Conservation (phyloP, 2,888 invertebrate genomes). For the Dicycla oo region DNA sequence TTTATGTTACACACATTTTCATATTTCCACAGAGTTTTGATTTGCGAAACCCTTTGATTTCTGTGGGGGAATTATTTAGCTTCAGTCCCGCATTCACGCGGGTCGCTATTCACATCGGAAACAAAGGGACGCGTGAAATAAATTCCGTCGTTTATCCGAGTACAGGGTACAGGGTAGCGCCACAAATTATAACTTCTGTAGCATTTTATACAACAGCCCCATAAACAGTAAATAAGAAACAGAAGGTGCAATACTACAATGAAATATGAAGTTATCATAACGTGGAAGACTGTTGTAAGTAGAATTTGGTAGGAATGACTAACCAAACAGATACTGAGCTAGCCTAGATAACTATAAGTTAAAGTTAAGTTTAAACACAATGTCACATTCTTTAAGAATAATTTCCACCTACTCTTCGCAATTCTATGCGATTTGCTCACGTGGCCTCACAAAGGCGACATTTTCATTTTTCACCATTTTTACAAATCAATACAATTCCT, state of each 20-base stretch:
- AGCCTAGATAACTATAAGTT: neutral
- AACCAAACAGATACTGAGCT: neutral
- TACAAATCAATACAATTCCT: neutral
- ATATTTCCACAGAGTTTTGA: slow-evolving; percentile 24
- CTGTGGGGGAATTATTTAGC: slow-evolving; percentile 47
- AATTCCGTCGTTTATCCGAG: slow-evolving; percentile 57
- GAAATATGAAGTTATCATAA: neutral
- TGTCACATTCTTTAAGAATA: neutral
- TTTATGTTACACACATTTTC: slow-evolving; percentile 16
- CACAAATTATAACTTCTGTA: slow-evolving; percentile 66
- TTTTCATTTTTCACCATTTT: neutral
- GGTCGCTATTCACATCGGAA: slow-evolving; percentile 41
- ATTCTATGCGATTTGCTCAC: neutral
- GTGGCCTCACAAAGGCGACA: no score
- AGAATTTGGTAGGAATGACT: neutral
- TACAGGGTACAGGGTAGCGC: slow-evolving; percentile 50
- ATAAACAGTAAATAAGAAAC: slow-evolving; percentile 17
- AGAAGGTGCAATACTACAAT: slow-evolving; percentile 42
- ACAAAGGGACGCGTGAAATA: slow-evolving; percentile 60
- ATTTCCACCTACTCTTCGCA: neutral
- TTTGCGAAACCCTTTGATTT: slow-evolving; percentile 41
- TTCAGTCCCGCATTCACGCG: slow-evolving; percentile 35
- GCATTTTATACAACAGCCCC: slow-evolving; percentile 25
- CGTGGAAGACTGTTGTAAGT: neutral
- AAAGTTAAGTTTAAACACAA: neutral